phyloP scores from a whole-genome alignment of 2,113 vertebrate species.

The Tupaia chinensis region DNA sequence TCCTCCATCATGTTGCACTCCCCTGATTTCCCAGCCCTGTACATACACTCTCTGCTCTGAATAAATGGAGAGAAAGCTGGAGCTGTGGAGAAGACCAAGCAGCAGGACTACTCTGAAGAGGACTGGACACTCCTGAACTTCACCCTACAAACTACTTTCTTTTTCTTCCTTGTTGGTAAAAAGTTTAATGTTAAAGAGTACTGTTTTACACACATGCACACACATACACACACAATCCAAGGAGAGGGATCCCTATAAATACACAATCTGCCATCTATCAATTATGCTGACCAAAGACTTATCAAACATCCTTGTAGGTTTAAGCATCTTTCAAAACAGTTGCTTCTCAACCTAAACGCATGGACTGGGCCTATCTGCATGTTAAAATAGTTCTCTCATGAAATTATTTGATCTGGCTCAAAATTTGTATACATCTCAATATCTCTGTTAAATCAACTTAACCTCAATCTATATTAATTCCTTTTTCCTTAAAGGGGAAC shows the following conservation, averaged over 20 bases:
- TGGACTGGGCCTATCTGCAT: not conserved
- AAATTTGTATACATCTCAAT: slow-evolving; percentile 39
- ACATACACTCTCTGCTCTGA: not conserved
- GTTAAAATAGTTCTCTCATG: slow-evolving; percentile 1
- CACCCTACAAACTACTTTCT: not conserved
- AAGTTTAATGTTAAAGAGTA: slow-evolving; percentile 36
- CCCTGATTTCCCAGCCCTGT: not conserved
- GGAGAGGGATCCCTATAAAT: not conserved
- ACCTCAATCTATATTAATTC: not conserved
- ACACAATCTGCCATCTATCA: not conserved
- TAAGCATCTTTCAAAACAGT: not conserved
- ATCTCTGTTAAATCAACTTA: slow-evolving; percentile 20
- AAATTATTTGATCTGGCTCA: slow-evolving; percentile 51
- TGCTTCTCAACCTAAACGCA: not conserved
- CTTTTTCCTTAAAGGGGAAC: not conserved
- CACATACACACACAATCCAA: not conserved
- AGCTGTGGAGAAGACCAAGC: not conserved
- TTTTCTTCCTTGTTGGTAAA: slow-evolving; percentile 44
- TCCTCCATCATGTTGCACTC: not conserved
- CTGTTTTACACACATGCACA: not conserved
- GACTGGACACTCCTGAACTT: not conserved
- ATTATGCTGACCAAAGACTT: not conserved
- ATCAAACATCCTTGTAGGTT: not conserved
- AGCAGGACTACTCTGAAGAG: not conserved
- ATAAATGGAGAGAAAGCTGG: not conserved